phyloP scores from a whole-genome alignment of 2,113 vertebrate genomes.

The Colaptes auratus region DNA sequence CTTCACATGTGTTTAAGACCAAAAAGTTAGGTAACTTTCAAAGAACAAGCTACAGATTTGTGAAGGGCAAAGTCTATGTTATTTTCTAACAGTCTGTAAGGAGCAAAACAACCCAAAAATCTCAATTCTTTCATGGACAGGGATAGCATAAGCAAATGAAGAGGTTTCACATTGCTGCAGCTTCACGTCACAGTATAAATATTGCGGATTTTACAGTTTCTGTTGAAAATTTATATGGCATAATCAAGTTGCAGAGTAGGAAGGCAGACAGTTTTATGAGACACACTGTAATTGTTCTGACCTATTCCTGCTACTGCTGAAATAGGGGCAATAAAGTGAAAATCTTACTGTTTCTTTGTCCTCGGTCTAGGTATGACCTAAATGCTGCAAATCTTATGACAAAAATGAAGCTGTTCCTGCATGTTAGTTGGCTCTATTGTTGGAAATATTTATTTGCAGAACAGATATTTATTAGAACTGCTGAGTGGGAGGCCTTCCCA shows the following conservation, averaged over 20 bases:
- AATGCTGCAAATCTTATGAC: not conserved
- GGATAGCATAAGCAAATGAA: not conserved
- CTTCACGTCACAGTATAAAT: not conserved
- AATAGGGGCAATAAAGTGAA: slow-evolving; percentile 9
- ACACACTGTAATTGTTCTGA: not conserved
- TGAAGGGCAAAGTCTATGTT: not conserved
- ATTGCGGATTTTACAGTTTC: slow-evolving; percentile 16
- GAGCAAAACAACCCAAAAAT: not conserved
- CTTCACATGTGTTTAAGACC: not conserved
- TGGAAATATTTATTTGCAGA: not conserved
- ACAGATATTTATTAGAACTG: not conserved
- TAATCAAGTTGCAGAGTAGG: slow-evolving; percentile 1
- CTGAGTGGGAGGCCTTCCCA: not conserved
- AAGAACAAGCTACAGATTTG: not conserved
- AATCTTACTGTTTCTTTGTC: slow-evolving; percentile 27
- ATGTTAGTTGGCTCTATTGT: not conserved
- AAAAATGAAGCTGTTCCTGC: not conserved
- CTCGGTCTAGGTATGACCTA: not conserved
- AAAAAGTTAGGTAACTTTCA: not conserved
- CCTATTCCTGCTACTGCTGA: slow-evolving; percentile 11
- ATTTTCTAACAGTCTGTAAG: not conserved
- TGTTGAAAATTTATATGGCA: slow-evolving; percentile 25
- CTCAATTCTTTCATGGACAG: not conserved
- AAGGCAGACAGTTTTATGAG: slow-evolving; percentile 28
- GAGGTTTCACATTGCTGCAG: not conserved